A percentile compares a stretch with the other conserved stretches of the same genome.
These are phyloP conservation scores for Rhadina sibilatrix DNA, from an alignment of 2,113 vertebrate species.

Conservation along the genomic window DNA sequence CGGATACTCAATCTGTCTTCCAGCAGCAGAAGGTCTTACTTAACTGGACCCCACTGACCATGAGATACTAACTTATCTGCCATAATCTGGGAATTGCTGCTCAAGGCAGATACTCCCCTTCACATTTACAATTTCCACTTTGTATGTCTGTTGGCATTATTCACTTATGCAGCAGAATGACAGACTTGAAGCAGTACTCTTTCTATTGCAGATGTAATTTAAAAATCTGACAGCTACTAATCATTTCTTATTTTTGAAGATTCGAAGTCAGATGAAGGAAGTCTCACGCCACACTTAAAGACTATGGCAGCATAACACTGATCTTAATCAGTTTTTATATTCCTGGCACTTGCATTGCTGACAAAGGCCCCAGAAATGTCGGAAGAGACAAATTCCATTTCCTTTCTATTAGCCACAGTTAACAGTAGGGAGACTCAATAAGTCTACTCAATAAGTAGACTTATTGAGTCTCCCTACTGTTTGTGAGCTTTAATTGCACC, in stretches of 20 bases:
- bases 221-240: neutral
- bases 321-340: neutral
- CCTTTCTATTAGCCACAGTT: neutral
- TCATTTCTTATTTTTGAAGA: neutral
- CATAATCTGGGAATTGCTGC: neutral
- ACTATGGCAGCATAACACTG: neutral
- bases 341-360: neutral
- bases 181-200: neutral
- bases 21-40: neutral
- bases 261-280: neutral
- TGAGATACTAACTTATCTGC: neutral
- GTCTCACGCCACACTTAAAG: neutral
- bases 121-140: neutral
- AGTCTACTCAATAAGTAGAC: neutral
- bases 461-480: neutral
- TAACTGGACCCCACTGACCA: neutral
- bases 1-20: neutral
- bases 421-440: neutral
- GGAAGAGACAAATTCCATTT: neutral
- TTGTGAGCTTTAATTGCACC: neutral
- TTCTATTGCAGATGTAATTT: neutral
- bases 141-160: neutral
- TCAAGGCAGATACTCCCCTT: neutral
- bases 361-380: neutral
- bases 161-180: neutral